phyloP scores from a whole-genome alignment of 2,797 vertebrate species.

The Clarias pachynema region DNA sequence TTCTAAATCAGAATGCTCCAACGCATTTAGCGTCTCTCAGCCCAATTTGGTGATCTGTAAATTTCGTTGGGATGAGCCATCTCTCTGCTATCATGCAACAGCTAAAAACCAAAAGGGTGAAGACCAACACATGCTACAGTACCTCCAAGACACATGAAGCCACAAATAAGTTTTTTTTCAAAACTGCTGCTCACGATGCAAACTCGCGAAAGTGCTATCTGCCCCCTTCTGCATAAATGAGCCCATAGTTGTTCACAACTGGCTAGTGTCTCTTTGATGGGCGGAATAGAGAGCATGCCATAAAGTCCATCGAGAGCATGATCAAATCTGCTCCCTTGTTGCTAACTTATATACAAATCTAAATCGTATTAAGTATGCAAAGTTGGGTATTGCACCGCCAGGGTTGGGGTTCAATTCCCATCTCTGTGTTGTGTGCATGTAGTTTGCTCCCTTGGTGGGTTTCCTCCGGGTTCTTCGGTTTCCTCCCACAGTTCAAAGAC shows the following conservation, averaged over 20 bases:
- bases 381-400: too few relatives aligned
- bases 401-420: too few relatives aligned
- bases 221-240: neutral
- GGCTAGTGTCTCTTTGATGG: conserved; percentile 2
- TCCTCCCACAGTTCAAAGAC: too few relatives aligned
- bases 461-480: too few relatives aligned
- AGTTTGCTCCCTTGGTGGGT: too few relatives aligned
- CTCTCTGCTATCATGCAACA: neutral
- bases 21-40: neutral
- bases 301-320: neutral
- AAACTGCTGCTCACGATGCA: neutral
- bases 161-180: neutral
- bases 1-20: neutral
- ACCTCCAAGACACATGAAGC: neutral
- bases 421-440: too few relatives aligned
- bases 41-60: neutral
- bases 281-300: neutral
- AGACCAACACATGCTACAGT: neutral
- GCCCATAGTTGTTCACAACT: neutral
- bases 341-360: neutral
- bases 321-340: neutral
- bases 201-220: neutral
- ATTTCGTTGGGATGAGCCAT: neutral
- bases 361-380: too few relatives aligned
- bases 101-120: neutral